A percentile compares a stretch with the other conserved stretches of the same genome.
Conservation (phyloP, 2,113 vertebrate genomes). For the Todiramphus saurophagus region DNA sequence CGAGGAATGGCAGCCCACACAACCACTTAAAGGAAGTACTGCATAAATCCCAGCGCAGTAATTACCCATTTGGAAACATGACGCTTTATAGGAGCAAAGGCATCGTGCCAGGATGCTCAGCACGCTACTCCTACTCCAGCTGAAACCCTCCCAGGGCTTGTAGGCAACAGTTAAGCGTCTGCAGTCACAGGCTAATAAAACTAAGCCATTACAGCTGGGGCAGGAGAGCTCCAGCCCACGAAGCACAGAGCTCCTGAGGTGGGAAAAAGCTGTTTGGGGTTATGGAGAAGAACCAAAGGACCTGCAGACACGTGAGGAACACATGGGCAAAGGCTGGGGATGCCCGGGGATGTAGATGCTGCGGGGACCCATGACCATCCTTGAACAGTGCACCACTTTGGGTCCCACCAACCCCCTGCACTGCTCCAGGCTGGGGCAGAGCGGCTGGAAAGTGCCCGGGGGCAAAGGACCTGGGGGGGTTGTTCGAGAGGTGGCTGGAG, state of each 20-base stretch:
- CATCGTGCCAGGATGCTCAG: constrained; percentile 55
- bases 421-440: background rate
- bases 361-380: accelerated
- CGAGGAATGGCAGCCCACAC: constrained; percentile 24
- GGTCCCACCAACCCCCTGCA: background rate
- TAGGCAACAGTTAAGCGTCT: background rate
- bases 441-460: background rate
- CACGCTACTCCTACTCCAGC: constrained; percentile 46
- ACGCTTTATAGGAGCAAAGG: constrained; percentile 51
- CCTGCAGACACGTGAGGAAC: background rate
- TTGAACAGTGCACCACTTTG: background rate
- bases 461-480: background rate
- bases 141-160: constrained; percentile 49
- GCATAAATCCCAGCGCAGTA: constrained; percentile 66
- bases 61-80: constrained; percentile 68
- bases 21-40: constrained; percentile 14
- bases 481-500: background rate
- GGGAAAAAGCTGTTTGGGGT: background rate
- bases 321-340: accelerated
- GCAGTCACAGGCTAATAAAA: background rate
- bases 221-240: background rate
- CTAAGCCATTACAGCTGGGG: constrained; percentile 3
- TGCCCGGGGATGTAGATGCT: background rate
- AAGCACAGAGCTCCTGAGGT: background rate
- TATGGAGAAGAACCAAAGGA: accelerated